Conservation (phyloP, 1,140 invertebrate species). For the Asobara japonica region DNA sequence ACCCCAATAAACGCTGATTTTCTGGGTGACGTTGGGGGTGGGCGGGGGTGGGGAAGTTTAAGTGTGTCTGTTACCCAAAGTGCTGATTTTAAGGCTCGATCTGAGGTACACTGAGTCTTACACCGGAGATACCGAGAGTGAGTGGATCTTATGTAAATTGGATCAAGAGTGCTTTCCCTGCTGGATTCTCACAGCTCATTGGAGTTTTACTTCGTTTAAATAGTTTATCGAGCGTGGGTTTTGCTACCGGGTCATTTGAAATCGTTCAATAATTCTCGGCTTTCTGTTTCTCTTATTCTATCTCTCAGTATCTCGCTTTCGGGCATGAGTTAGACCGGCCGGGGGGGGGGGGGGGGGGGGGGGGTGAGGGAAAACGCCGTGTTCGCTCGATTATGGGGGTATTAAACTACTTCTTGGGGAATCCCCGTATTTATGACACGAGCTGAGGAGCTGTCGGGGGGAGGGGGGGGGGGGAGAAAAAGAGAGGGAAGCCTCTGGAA, state of each 20-base stretch:
- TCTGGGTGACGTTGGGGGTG: no score
- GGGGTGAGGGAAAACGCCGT: background rate
- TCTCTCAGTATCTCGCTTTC: background rate
- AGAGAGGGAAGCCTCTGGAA: background rate
- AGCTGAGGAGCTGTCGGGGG: no score
- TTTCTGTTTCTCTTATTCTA: background rate
- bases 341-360: background rate
- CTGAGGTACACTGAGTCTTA: background rate
- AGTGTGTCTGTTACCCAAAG: background rate
- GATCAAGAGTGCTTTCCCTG: slow-evolving; percentile 33
- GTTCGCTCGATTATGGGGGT: slow-evolving; percentile 31
- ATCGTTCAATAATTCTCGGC: slow-evolving; percentile 41
- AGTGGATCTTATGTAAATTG: slow-evolving; percentile 40
- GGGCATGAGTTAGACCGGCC: background rate
- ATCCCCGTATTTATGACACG: slow-evolving; percentile 29
- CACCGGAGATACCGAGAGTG: background rate
- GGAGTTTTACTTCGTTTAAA: slow-evolving; percentile 33
- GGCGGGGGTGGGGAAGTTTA: no score
- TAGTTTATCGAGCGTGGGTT: slow-evolving; percentile 38
- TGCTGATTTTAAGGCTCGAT: background rate
- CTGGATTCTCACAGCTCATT: background rate
- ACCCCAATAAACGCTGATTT: no score
- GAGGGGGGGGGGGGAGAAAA: background rate
- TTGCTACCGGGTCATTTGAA: slow-evolving; percentile 39
- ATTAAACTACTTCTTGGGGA: slow-evolving; percentile 30